Conservation (phyloP, 2,797 vertebrate species). For the Poeciliopsis gracilis region DNA sequence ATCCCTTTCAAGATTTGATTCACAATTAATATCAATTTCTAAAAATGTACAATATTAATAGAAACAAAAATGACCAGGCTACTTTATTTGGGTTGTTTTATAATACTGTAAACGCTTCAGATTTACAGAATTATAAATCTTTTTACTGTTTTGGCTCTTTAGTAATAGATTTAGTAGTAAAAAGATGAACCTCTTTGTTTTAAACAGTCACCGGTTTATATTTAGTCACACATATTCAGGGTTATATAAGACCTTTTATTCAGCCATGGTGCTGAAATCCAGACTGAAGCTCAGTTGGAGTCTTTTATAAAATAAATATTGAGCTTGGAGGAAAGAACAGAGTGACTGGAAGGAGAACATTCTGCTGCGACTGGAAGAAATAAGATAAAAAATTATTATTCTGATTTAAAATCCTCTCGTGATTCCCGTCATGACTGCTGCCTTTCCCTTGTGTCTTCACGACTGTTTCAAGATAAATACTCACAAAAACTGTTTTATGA, state of each 20-base stretch:
- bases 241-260: background rate
- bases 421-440: slow-evolving; percentile 42
- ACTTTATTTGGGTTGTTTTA: too few relatives aligned
- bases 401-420: background rate
- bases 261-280: slow-evolving; percentile 1
- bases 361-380: background rate
- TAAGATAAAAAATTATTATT: background rate
- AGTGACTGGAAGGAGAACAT: background rate
- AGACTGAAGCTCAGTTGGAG: background rate
- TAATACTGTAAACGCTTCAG: too few relatives aligned
- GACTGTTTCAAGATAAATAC: slow-evolving; percentile 4
- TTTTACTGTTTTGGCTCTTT: background rate
- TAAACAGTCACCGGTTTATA: background rate
- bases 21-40: too few relatives aligned
- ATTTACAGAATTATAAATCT: background rate
- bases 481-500: background rate
- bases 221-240: background rate
- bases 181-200: background rate
- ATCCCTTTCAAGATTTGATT: too few relatives aligned
- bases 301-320: background rate
- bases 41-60: too few relatives aligned
- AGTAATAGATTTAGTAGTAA: background rate
- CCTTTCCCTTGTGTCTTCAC: slow-evolving; percentile 40
- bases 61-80: too few relatives aligned
- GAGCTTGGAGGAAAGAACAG: background rate